A percentile compares a stretch with the other conserved stretches of the same genome.
Conservation (phyloP, 2,113 vertebrate genomes). For the Thalassoma bifasciatum region DNA sequence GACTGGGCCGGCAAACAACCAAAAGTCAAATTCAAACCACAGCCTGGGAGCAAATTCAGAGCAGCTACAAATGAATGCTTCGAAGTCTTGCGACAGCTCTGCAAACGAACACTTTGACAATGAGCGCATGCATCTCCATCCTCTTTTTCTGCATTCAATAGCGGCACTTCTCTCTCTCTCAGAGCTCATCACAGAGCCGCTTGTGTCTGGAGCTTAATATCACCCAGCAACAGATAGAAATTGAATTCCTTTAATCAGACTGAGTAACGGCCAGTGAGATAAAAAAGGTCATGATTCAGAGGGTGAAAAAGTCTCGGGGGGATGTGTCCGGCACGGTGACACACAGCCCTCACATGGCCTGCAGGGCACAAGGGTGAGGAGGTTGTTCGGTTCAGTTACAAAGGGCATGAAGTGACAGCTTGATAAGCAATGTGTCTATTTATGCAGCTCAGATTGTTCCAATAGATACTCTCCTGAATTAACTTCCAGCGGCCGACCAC, state of each 20-base stretch:
- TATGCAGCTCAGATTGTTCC: conserved; percentile 15
- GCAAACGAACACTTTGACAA: conserved; percentile 52
- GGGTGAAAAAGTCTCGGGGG: not conserved
- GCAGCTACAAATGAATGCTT: conserved; percentile 32
- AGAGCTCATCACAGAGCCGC: conserved; percentile 56
- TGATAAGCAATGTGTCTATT: conserved; percentile 65
- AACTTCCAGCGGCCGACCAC: not conserved
- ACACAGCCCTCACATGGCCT: conserved; percentile 13
- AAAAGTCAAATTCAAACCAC: conserved; percentile 52
- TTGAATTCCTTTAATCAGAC: conserved; percentile 68
- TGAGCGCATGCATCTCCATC: conserved; percentile 33
- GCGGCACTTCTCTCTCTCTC: conserved; percentile 25
- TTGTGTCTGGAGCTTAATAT: conserved; percentile 65
- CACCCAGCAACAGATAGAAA: conserved; percentile 69
- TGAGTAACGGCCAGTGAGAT: conserved; percentile 47
- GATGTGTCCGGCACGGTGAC: conserved; percentile 9
- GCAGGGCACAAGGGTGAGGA: conserved; percentile 32
- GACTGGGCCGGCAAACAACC: conserved; percentile 46
- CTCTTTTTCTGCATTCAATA: conserved; percentile 43
- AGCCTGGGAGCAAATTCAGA: not conserved
- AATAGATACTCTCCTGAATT: conserved; percentile 15
- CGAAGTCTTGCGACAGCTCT: conserved; percentile 55
- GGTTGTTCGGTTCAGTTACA: conserved; percentile 39
- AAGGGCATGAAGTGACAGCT: conserved; percentile 35
- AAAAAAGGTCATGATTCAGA: conserved; percentile 30